These are phyloP conservation scores for Notoglanidium macrostoma DNA, from an alignment of 2,797 vertebrate genomes.

Conservation along the genomic window DNA sequence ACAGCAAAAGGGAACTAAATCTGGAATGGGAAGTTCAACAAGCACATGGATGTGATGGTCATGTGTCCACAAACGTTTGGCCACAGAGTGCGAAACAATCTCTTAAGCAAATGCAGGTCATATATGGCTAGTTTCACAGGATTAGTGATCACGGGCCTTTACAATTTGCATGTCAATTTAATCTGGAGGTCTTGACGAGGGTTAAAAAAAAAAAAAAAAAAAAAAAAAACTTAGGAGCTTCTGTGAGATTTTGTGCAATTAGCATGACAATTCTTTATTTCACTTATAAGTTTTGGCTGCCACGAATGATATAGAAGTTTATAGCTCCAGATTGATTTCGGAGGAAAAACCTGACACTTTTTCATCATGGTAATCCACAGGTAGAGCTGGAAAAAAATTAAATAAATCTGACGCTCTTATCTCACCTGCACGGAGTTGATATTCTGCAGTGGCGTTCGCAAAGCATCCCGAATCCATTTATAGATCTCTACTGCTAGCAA, in stretches of 20 bases:
- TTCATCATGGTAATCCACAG: neutral
- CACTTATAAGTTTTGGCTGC: neutral
- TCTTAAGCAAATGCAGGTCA: neutral
- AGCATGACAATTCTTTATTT: neutral
- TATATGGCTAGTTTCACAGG: neutral
- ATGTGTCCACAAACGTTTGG: neutral
- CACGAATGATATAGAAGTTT: neutral
- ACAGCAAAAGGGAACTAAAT: neutral
- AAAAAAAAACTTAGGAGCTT: no score
- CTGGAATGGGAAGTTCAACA: neutral
- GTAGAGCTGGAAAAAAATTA: neutral
- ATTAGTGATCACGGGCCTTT: neutral
- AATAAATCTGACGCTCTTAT: neutral
- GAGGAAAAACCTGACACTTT: neutral
- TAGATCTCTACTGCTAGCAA: conserved; percentile 92
- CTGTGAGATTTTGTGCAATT: neutral
- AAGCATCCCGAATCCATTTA: conserved; percentile 93
- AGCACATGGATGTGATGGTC: neutral
- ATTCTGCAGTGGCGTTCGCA: conserved; percentile 87
- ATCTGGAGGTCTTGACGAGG: neutral
- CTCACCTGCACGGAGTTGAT: conserved; percentile 95
- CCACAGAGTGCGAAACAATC: neutral
- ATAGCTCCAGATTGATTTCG: neutral
- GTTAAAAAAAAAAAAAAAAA: no score
- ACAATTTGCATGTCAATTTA: neutral